A percentile compares a stretch with the other conserved stretches of the same genome.
Evolutionary conservation across 2,113 vertebrate genomes (phyloP).

Genomic region (Python bivittatus): DNA sequence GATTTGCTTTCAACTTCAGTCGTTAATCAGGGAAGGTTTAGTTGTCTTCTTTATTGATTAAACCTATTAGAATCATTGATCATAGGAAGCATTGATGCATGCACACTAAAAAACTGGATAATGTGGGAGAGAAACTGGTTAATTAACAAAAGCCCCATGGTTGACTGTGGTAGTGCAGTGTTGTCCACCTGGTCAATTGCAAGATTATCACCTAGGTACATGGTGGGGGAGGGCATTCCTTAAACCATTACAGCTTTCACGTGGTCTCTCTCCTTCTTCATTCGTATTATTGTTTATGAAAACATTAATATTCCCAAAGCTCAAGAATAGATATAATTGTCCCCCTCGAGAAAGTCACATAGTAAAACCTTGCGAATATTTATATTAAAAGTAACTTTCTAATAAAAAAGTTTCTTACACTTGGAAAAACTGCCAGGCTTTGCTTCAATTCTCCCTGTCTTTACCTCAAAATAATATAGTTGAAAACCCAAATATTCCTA

Average conservation of each 20-base stretch:
- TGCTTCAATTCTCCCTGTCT: conserved; percentile 32
- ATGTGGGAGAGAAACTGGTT: not conserved
- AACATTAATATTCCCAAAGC: conserved; percentile 41
- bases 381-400: conserved; percentile 24
- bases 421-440: conserved; percentile 30
- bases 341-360: conserved; percentile 1
- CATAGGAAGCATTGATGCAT: not conserved
- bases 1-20: not conserved
- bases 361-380: conserved; percentile 26
- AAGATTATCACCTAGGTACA: not conserved
- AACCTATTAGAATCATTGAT: not conserved
- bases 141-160: not conserved
- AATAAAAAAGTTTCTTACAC: conserved; percentile 3
- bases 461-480: conserved; percentile 17
- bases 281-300: not conserved
- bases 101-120: not conserved
- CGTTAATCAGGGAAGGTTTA: not conserved
- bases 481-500: conserved; percentile 27
- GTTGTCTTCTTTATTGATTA: not conserved
- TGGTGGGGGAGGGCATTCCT: not conserved
- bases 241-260: not conserved
- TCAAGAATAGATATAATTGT: conserved; percentile 23
- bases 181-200: not conserved
- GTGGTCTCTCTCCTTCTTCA: too few relatives aligned
- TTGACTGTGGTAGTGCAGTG: accelerated